Evolutionary conservation across 2,888 invertebrate genomes (phyloP).

Genomic region (Pyrochroa serraticornis): DNA sequence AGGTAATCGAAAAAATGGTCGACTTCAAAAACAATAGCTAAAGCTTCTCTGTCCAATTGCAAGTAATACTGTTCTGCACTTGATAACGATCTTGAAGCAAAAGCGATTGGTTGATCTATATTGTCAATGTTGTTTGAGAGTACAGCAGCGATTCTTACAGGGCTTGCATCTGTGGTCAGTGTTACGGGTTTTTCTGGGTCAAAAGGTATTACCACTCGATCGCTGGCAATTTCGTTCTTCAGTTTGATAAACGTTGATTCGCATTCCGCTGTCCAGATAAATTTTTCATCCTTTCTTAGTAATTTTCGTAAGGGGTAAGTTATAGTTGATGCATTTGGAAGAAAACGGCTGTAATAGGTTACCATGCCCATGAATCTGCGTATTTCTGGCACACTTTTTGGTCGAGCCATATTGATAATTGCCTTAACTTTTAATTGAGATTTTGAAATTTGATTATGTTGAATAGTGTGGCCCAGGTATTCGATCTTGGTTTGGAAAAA

Average conservation of each 20-base stretch:
- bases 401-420: slow-evolving; percentile 34
- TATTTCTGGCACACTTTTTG: slow-evolving; percentile 32
- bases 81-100: slow-evolving; percentile 6
- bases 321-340: slow-evolving; percentile 36
- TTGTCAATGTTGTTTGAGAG: neutral
- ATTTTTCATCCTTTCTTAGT: slow-evolving; percentile 16
- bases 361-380: slow-evolving; percentile 39
- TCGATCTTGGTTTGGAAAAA: slow-evolving; percentile 36
- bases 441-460: slow-evolving; percentile 37
- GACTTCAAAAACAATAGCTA: slow-evolving; percentile 46
- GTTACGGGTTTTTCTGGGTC: too few species aligned
- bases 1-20: too few species aligned
- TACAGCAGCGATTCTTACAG: too few species aligned
- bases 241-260: neutral
- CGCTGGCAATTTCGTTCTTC: too few species aligned
- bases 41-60: slow-evolving; percentile 12
- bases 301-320: slow-evolving; percentile 22
- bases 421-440: slow-evolving; percentile 32
- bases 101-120: neutral
- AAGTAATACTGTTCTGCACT: neutral
- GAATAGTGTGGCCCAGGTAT: slow-evolving; percentile 38
- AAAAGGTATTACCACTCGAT: too few species aligned
- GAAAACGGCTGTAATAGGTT: slow-evolving; percentile 48
- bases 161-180: too few species aligned
- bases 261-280: slow-evolving; percentile 24